These are phyloP conservation scores for Pangasius larnaudii DNA, from an alignment of 2,797 vertebrate genomes.

Conservation along the genomic window DNA sequence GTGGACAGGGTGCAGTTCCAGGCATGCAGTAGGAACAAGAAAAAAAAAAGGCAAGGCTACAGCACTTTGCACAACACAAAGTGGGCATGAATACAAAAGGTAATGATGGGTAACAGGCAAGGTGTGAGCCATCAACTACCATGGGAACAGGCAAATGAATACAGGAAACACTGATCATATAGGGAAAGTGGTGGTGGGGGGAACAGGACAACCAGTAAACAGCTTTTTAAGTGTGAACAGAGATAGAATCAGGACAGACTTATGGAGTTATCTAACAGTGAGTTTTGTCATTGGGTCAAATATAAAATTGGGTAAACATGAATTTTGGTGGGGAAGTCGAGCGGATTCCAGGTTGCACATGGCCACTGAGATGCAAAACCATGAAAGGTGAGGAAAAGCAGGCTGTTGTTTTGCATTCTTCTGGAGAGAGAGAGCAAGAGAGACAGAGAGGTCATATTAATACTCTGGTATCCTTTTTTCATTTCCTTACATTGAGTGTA, in stretches of 20 bases:
- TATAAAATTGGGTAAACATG: not conserved
- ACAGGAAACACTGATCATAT: not conserved
- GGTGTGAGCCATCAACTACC: not conserved
- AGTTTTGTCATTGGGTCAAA: not conserved
- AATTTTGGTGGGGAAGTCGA: not conserved
- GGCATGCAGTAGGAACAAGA: not conserved
- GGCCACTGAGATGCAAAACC: not conserved
- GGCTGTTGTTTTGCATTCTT: conserved; percentile 1
- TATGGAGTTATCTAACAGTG: not conserved
- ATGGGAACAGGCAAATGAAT: not conserved
- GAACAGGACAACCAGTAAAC: not conserved
- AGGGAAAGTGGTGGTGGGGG: not conserved
- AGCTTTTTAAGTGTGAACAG: not conserved
- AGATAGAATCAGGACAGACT: not conserved
- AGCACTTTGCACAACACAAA: not conserved
- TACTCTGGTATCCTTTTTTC: not conserved
- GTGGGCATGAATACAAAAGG: not conserved
- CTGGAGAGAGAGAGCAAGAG: not conserved
- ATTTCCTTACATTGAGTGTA: not conserved
- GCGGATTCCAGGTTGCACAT: not conserved
- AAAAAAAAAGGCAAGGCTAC: not conserved
- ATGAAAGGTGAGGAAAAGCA: not conserved
- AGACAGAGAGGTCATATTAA: not conserved
- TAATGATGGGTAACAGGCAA: not conserved
- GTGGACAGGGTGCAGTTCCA: not conserved